Conservation (phyloP, 1,140 invertebrate genomes). For the Apis florea region DNA sequence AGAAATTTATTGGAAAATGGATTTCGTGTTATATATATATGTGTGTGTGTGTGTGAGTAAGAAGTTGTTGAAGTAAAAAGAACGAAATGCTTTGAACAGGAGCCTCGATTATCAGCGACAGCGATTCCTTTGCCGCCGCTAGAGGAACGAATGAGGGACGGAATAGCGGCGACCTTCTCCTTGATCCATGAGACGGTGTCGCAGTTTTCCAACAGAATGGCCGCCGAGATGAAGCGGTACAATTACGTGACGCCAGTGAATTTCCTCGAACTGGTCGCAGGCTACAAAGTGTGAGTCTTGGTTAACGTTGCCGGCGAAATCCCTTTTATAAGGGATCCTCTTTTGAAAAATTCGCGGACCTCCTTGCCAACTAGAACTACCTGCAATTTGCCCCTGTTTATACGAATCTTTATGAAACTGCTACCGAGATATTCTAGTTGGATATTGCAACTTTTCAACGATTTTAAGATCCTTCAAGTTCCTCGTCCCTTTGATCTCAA, state of each 20-base stretch:
- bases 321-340: neutral
- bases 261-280: slow-evolving; percentile 90
- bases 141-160: slow-evolving; percentile 83
- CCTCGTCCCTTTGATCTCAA: too few relatives aligned
- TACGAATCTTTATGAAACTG: neutral
- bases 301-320: neutral
- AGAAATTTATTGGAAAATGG: too few relatives aligned
- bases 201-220: slow-evolving; percentile 86
- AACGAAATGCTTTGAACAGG: slow-evolving; percentile 25
- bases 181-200: slow-evolving; percentile 89
- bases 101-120: slow-evolving; percentile 44
- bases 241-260: slow-evolving; percentile 94
- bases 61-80: too few relatives aligned
- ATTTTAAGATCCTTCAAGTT: too few relatives aligned
- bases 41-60: too few relatives aligned
- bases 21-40: too few relatives aligned
- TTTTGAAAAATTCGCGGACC: neutral
- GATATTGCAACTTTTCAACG: neutral
- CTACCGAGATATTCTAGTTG: neutral
- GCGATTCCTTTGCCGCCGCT: slow-evolving; percentile 58
- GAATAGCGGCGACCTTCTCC: slow-evolving; percentile 87
- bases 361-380: neutral
- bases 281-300: slow-evolving; percentile 87
- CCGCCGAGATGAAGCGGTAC: slow-evolving; percentile 87
- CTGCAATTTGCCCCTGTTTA: neutral